Conservation (phyloP, 2,113 vertebrate species). For the Salvelinus alpinus region DNA sequence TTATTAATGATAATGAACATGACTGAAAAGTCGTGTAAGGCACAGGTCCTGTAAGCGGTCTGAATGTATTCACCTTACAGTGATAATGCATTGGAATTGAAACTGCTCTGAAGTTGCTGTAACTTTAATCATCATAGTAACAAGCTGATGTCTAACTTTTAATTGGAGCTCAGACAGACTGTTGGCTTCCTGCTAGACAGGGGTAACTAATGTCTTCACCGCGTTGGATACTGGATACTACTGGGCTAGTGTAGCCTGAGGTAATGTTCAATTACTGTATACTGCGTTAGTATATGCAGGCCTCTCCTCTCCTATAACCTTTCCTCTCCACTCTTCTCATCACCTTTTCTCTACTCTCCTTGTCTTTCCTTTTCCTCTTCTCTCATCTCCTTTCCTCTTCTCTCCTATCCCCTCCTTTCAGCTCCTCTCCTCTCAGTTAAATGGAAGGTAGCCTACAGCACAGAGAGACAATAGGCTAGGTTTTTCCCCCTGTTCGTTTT, state of each 20-base stretch:
- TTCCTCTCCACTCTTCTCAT: neutral
- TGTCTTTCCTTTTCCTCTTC: neutral
- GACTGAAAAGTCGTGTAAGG: constrained; percentile 1
- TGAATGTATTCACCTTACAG: constrained; percentile 47
- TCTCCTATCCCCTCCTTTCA: neutral
- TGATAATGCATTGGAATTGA: constrained; percentile 33
- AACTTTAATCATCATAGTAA: constrained; percentile 38
- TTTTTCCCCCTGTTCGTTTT: too few species aligned
- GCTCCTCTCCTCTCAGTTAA: neutral
- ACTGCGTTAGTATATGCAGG: constrained; percentile 16
- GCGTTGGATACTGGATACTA: constrained; percentile 18
- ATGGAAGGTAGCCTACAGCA: neutral
- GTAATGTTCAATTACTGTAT: constrained; percentile 18
- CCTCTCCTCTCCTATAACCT: neutral
- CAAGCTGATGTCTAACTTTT: constrained; percentile 51
- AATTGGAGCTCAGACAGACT: constrained; percentile 44
- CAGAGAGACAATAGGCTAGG: neutral
- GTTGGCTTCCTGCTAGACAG: constrained; percentile 20
- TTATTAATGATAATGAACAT: too few species aligned
- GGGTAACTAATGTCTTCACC: constrained; percentile 14
- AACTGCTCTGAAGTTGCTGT: constrained; percentile 32
- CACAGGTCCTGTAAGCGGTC: constrained; percentile 22
- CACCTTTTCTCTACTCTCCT: neutral
- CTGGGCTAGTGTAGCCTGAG: constrained; percentile 26
- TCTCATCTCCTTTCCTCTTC: neutral